Evolutionary conservation across 2,888 invertebrate species (phyloP).

Genomic region (Drosophila yooni): DNA sequence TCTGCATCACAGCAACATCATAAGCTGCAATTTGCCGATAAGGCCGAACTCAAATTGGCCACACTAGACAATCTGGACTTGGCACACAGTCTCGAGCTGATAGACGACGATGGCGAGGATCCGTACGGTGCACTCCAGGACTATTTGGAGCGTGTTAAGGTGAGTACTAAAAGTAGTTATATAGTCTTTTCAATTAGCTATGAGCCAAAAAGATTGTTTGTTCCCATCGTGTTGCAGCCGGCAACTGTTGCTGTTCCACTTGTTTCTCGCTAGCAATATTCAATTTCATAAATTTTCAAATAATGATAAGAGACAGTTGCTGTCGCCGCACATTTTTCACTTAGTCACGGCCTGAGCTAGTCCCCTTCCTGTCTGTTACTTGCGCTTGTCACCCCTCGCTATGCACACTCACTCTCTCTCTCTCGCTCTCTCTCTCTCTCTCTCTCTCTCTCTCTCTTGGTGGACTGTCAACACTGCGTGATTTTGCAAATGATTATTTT

Average conservation of each 20-base stretch:
- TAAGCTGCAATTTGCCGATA: constrained; percentile 79
- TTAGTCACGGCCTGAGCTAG: constrained; percentile 13
- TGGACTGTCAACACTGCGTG: constrained; percentile 66
- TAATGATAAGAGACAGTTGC: constrained; percentile 59
- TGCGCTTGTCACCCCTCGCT: not conserved
- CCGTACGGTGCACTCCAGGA: constrained; percentile 83
- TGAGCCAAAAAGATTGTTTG: not conserved
- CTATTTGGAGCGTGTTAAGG: constrained; percentile 85
- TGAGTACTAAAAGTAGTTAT: constrained; percentile 59
- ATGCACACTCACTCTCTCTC: not conserved
- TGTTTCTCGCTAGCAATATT: constrained; percentile 50
- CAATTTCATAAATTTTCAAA: constrained; percentile 60
- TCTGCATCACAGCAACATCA: constrained; percentile 57
- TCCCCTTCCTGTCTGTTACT: constrained; percentile 20
- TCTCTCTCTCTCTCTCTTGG: not conserved
- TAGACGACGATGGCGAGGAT: constrained; percentile 83
- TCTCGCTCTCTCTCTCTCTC: not conserved
- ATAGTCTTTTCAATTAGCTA: constrained; percentile 8
- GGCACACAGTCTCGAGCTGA: constrained; percentile 76
- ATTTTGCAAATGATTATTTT: constrained; percentile 80
- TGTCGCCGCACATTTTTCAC: constrained; percentile 43
- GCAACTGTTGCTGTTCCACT: constrained; percentile 29
- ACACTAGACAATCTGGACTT: constrained; percentile 82
- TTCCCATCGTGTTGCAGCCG: constrained; percentile 32
- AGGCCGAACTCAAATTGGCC: constrained; percentile 72